These are phyloP conservation scores for Armadillidium nasatum DNA, from an alignment of 1,140 invertebrate genomes.

Conservation along the genomic window DNA sequence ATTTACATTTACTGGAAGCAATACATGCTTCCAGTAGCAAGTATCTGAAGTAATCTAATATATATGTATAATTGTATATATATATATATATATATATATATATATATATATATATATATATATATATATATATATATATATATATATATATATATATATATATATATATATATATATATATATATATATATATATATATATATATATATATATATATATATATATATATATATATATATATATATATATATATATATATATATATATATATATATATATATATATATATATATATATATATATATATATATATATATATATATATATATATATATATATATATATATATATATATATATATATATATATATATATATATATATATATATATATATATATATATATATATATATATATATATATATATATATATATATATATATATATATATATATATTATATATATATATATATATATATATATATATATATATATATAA, in stretches of 20 bases:
- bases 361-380: conserved; percentile 30
- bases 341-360: conserved; percentile 30
- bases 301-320: conserved; percentile 25
- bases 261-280: conserved; percentile 21
- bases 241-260: conserved; percentile 21
- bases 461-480: conserved; percentile 28
- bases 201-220: conserved; percentile 30
- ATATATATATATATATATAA: neutral
- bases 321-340: neutral
- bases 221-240: conserved; percentile 22
- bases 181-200: too few relatives aligned
- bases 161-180: too few relatives aligned
- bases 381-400: conserved; percentile 29
- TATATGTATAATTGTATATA: too few relatives aligned
- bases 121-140: too few relatives aligned
- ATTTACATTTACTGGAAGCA: too few relatives aligned
- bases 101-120: too few relatives aligned
- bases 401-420: conserved; percentile 30
- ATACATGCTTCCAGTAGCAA: too few relatives aligned
- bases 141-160: too few relatives aligned
- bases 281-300: conserved; percentile 20
- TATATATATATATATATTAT: neutral
- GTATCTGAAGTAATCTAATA: too few relatives aligned
- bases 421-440: conserved; percentile 30
- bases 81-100: too few relatives aligned